Percentiles rank a stretch among this genome's conserved stretches.
Conservation (phyloP, 2,888 invertebrate species). For the Limnephilus marmoratus region DNA sequence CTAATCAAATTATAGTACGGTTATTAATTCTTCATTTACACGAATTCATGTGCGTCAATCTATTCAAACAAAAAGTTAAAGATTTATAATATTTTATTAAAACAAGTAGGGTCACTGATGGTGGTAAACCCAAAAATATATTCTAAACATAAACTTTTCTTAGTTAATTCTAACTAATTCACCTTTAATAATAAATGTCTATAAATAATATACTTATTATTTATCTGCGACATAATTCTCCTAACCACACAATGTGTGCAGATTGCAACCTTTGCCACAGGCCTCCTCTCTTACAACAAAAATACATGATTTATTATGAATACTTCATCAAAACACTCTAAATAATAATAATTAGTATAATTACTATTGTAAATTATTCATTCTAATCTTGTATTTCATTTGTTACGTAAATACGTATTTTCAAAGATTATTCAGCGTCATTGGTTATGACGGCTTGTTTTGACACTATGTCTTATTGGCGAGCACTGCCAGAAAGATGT, state of each 20-base stretch:
- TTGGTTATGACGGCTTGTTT: background rate
- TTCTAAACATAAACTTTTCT: background rate
- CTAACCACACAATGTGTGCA: background rate
- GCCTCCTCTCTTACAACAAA: background rate
- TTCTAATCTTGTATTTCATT: background rate
- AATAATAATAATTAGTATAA: background rate
- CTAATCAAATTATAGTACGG: background rate
- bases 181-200: background rate
- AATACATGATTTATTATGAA: background rate
- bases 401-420: background rate
- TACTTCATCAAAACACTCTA: background rate
- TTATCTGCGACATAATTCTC: background rate
- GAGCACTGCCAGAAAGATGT: constrained; percentile 30
- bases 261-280: background rate
- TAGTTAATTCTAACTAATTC: background rate
- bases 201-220: background rate
- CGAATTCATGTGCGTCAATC: background rate
- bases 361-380: background rate
- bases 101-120: background rate
- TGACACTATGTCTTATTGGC: background rate
- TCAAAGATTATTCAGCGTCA: background rate
- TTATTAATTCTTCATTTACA: background rate
- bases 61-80: background rate
- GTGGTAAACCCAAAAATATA: background rate
- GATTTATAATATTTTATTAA: background rate